Evolutionary conservation across 2,113 vertebrate species (phyloP).

Genomic region (Lophius piscatorius): DNA sequence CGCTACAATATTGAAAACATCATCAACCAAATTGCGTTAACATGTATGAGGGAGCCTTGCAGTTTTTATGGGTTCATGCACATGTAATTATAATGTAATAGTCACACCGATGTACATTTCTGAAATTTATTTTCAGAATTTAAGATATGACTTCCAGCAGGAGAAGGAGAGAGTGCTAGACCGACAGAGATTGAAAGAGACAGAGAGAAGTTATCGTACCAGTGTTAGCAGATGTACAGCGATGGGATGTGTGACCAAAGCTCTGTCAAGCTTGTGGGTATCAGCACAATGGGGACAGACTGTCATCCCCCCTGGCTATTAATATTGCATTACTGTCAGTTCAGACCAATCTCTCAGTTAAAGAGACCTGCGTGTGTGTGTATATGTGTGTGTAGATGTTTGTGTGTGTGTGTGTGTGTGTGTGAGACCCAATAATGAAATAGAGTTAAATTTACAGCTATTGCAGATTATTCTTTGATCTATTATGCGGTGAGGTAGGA

Average conservation of each 20-base stretch:
- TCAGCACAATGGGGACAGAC: conserved; percentile 71
- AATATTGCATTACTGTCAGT: conserved; percentile 81
- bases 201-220: conserved; percentile 67
- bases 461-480: conserved; percentile 57
- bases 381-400: conserved; percentile 9
- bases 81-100: neutral
- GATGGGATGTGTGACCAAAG: conserved; percentile 77
- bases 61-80: neutral
- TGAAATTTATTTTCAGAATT: conserved; percentile 21
- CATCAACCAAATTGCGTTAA: neutral
- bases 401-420: conserved; percentile 15
- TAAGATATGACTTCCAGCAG: neutral
- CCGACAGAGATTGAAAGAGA: conserved; percentile 63
- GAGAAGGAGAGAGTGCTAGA: conserved; percentile 10
- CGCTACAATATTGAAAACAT: too few relatives aligned
- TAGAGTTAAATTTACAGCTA: conserved; percentile 46
- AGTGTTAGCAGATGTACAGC: conserved; percentile 75
- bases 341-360: conserved; percentile 74
- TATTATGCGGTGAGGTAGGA: conserved; percentile 62
- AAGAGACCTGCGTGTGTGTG: conserved; percentile 34
- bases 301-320: conserved; percentile 75
- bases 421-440: conserved; percentile 43
- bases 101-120: too few relatives aligned
- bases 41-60: neutral
- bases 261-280: conserved; percentile 76